These are phyloP conservation scores for Paratilapia polleni DNA, from an alignment of 2,113 vertebrate genomes.

Conservation along the genomic window DNA sequence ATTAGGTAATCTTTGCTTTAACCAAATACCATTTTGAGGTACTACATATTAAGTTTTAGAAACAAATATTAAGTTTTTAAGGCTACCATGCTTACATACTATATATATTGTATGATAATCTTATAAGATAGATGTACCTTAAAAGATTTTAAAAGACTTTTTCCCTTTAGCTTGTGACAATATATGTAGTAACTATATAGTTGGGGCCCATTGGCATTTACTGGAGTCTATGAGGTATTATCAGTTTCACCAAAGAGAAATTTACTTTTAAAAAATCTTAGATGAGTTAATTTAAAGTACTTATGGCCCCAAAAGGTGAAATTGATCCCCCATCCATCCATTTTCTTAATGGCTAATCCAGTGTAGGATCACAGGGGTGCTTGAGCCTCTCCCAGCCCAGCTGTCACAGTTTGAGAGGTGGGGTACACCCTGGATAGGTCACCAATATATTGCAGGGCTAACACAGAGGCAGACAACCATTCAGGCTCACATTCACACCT, in stretches of 20 bases:
- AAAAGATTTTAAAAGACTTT: no score
- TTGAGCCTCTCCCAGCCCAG: no score
- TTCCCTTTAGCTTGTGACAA: not conserved
- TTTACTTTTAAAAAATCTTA: accelerated
- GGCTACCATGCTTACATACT: not conserved
- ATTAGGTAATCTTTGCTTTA: not conserved
- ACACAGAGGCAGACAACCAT: no score
- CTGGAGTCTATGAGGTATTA: not conserved
- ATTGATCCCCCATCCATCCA: not conserved
- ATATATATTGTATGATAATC: not conserved
- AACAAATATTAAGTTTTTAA: not conserved
- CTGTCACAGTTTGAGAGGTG: no score
- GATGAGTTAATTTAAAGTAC: not conserved
- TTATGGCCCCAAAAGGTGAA: not conserved
- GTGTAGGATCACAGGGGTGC: no score
- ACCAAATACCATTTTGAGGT: not conserved
- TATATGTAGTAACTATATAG: not conserved
- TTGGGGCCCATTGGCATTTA: not conserved
- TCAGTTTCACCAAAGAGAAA: not conserved
- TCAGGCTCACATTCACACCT: no score
- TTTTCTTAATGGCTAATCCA: not conserved
- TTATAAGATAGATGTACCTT: not conserved
- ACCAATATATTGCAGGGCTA: no score
- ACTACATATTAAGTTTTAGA: not conserved
- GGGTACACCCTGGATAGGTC: no score